Conservation (phyloP, 2,797 vertebrate species). For the Threskiornis aethiopicus region DNA sequence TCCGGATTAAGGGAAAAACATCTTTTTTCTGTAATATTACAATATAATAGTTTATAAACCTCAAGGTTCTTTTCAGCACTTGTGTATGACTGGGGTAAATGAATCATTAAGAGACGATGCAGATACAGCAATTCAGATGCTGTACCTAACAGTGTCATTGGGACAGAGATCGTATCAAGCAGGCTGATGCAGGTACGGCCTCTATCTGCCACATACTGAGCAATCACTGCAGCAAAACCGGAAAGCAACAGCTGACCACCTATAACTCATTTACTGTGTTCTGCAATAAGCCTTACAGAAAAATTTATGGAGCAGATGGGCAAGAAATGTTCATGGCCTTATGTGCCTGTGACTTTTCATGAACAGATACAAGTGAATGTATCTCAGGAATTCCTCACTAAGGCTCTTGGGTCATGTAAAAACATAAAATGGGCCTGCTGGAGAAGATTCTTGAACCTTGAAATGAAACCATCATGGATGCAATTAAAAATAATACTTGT, state of each 20-base stretch:
- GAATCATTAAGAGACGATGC: not conserved
- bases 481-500: not conserved
- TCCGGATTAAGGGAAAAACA: not conserved
- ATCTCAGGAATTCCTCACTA: not conserved
- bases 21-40: not conserved
- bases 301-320: conserved; percentile 53
- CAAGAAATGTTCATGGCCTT: conserved; percentile 45
- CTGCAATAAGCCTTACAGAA: conserved; percentile 1
- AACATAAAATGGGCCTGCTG: not conserved
- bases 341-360: not conserved
- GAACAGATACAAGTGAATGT: not conserved
- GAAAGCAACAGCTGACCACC: conserved; percentile 26
- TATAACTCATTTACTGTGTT: not conserved
- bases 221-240: not conserved
- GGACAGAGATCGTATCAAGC: not conserved
- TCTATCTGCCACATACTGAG: not conserved
- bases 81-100: not conserved
- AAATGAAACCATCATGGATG: not conserved
- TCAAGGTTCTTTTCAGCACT: not conserved
- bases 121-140: not conserved
- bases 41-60: not conserved
- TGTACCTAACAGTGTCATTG: not conserved
- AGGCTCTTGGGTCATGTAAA: not conserved
- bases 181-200: not conserved
- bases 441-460: not conserved